A percentile compares a stretch with the other conserved stretches of the same genome.
Conservation (phyloP, 1,140 invertebrate species). For the Drosophila elegans region DNA sequence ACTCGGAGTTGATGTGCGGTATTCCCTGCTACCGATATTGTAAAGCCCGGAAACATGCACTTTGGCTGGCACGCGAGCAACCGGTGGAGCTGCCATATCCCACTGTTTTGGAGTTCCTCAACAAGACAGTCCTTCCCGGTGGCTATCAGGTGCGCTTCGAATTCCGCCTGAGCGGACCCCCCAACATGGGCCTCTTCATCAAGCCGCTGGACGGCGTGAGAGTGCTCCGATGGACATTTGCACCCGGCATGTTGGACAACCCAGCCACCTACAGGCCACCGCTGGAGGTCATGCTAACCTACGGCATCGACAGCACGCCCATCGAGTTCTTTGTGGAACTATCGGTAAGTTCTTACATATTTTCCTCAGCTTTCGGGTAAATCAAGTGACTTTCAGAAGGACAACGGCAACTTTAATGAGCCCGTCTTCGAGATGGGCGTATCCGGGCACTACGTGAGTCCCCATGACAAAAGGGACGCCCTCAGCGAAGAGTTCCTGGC, state of each 20-base stretch:
- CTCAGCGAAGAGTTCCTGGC: constrained; percentile 25
- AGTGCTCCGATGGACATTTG: constrained; percentile 87
- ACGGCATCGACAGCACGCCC: constrained; percentile 62
- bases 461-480: constrained; percentile 28
- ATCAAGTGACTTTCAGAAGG: constrained; percentile 82
- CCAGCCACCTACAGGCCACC: constrained; percentile 25
- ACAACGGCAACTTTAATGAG: constrained; percentile 79
- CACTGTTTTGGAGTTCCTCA: constrained; percentile 40
- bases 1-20: constrained; percentile 88
- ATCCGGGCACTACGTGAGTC: constrained; percentile 41
- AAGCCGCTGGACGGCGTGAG: constrained; percentile 87
- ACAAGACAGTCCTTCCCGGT: constrained; percentile 46
- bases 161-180: constrained; percentile 86
- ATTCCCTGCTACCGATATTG: constrained; percentile 87
- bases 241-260: constrained; percentile 84
- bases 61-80: constrained; percentile 49
- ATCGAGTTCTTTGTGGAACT: constrained; percentile 83
- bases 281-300: constrained; percentile 85
- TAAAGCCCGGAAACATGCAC: constrained; percentile 23
- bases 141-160: constrained; percentile 55
- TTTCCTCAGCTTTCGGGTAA: too few relatives aligned
- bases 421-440: constrained; percentile 55
- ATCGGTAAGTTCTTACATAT: constrained; percentile 22
- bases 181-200: constrained; percentile 90
- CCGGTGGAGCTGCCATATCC: constrained; percentile 41